Percentiles rank a stretch among this genome's conserved stretches.
Evolutionary conservation across 1,140 invertebrate species (phyloP).

Genomic region (Drosophila kanapiae): DNA sequence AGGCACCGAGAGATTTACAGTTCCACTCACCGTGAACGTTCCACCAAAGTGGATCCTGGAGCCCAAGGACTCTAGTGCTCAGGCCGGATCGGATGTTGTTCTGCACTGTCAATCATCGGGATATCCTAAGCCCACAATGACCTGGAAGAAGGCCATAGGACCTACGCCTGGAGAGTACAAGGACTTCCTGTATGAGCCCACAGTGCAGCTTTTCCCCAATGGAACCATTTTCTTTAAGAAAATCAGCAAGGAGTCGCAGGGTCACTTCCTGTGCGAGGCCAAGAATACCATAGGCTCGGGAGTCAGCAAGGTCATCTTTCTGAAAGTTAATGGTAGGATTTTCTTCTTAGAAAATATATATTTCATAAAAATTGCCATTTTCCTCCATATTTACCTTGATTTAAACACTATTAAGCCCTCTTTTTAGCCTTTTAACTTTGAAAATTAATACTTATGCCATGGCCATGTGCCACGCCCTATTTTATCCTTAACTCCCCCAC

Average conservation of each 20-base stretch:
- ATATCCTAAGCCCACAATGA: constrained; percentile 94
- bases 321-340: constrained; percentile 92
- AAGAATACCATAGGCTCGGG: constrained; percentile 95
- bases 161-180: constrained; percentile 94
- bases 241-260: constrained; percentile 93
- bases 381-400: background rate
- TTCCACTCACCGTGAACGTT: constrained; percentile 93
- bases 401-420: background rate
- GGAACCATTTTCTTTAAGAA: constrained; percentile 92
- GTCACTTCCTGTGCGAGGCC: constrained; percentile 96
- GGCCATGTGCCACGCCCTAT: constrained; percentile 5
- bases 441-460: background rate
- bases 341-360: constrained; percentile 72
- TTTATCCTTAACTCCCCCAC: background rate
- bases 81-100: constrained; percentile 92
- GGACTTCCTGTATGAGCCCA: constrained; percentile 92
- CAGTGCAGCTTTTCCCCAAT: constrained; percentile 91
- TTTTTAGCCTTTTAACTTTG: background rate
- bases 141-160: constrained; percentile 94
- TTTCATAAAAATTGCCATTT: too few relatives aligned
- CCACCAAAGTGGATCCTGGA: constrained; percentile 96
- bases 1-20: constrained; percentile 90
- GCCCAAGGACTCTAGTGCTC: constrained; percentile 94
- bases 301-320: constrained; percentile 94
- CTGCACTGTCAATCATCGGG: constrained; percentile 96